Evolutionary conservation across 64 coral and sea anemone species (phyloP).

Genomic region (Porites lutea): DNA sequence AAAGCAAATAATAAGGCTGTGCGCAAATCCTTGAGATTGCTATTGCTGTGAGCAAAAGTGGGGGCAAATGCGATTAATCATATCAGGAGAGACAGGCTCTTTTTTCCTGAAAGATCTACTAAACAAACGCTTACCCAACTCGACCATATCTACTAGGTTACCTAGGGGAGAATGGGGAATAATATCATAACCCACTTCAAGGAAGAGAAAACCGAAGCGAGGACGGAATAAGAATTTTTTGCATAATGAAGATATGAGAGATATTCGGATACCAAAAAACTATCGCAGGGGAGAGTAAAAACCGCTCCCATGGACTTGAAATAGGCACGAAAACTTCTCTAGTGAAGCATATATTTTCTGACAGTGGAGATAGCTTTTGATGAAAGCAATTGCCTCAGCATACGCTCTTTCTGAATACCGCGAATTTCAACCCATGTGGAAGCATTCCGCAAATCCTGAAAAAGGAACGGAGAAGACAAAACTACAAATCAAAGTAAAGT

Average conservation of each 20-base stretch:
- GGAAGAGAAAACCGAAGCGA: background rate
- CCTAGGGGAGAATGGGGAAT: background rate
- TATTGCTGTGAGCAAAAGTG: background rate
- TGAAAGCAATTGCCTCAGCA: too few species aligned
- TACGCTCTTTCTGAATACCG: too few species aligned
- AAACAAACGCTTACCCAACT: background rate
- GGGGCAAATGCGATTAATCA: conserved; percentile 3
- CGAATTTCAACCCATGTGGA: too few species aligned
- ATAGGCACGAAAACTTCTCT: too few species aligned
- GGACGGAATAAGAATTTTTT: background rate
- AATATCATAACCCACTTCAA: conserved; percentile 48
- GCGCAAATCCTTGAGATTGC: conserved; percentile 40
- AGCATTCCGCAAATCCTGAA: too few species aligned
- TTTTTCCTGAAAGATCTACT: conserved; percentile 27
- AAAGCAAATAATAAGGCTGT: conserved; percentile 22
- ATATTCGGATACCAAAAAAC: background rate
- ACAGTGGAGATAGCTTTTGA: too few species aligned
- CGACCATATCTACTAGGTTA: too few species aligned
- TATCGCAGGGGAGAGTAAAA: conserved; percentile 5
- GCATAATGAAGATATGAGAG: conserved; percentile 2
- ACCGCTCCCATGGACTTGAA: background rate
- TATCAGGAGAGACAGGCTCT: conserved; percentile 23
- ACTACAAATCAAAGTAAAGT: too few species aligned
- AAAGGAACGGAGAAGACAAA: background rate
- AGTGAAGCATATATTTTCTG: too few species aligned